phyloP scores from a whole-genome alignment of 2,113 vertebrate genomes.

The Oreochromis spilurus region DNA sequence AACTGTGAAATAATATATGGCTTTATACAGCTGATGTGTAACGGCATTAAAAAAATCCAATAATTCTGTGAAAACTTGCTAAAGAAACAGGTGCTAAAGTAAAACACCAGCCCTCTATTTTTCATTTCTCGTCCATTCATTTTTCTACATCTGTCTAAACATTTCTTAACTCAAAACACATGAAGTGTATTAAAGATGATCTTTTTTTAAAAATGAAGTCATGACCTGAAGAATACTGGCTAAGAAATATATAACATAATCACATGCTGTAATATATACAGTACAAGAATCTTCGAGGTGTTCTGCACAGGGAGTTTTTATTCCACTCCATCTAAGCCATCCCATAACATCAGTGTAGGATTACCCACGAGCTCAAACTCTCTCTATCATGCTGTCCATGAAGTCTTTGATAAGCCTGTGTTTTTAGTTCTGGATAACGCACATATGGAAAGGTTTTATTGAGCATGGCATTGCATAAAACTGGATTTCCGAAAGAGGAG shows the following conservation, averaged over 20 bases:
- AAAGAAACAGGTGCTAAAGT: not conserved
- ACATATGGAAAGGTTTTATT: constrained; percentile 64
- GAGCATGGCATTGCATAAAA: constrained; percentile 56
- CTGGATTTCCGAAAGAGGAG: constrained; percentile 56
- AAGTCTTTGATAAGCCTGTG: constrained; percentile 57
- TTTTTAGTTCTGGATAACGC: constrained; percentile 57
- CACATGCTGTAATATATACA: not conserved
- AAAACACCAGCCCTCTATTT: not conserved
- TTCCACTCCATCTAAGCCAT: constrained; percentile 7
- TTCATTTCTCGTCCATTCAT: not conserved
- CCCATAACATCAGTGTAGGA: constrained; percentile 47
- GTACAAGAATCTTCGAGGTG: constrained; percentile 1
- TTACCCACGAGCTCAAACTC: constrained; percentile 40
- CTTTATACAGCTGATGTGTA: not conserved
- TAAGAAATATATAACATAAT: not conserved
- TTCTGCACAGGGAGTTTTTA: not conserved
- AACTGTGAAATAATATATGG: not conserved
- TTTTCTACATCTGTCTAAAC: not conserved
- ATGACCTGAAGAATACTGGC: not conserved
- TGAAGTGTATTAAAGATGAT: not conserved
- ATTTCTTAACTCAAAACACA: not conserved
- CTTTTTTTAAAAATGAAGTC: not conserved
- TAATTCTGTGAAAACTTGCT: not conserved
- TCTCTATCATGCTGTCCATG: constrained; percentile 18
- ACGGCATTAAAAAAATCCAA: not conserved